These are phyloP conservation scores for Mercenaria mercenaria DNA, from an alignment of 1,140 invertebrate species.

Conservation along the genomic window DNA sequence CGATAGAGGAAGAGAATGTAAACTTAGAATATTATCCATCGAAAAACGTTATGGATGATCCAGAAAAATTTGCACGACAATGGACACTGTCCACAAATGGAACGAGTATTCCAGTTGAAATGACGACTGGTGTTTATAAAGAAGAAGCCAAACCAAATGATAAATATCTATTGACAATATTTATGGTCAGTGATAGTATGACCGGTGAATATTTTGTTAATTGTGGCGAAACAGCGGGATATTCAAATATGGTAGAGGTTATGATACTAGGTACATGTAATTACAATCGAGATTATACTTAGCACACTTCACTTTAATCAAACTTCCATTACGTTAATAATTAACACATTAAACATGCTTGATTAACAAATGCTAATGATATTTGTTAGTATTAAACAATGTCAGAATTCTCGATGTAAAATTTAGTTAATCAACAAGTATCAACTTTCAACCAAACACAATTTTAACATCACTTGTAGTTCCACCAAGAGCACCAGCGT, in stretches of 20 bases:
- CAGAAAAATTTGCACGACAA: not conserved
- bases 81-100: not conserved
- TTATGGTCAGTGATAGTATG: not conserved
- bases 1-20: not conserved
- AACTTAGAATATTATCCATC: not conserved
- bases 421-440: no score
- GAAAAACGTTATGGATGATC: not conserved
- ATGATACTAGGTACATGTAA: not conserved
- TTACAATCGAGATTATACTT: no score
- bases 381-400: no score
- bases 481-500: no score
- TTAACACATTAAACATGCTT: no score
- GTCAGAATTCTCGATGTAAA: no score
- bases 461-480: no score
- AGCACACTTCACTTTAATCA: no score
- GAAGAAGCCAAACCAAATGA: not conserved
- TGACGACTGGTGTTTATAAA: not conserved
- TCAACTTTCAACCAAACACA: no score
- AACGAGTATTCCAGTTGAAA: not conserved
- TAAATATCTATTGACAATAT: not conserved
- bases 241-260: not conserved
- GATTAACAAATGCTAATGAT: no score
- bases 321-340: no score
- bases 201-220: not conserved
- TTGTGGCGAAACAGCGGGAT: not conserved